A percentile compares a stretch with the other conserved stretches of the same genome.
phyloP scores from a whole-genome alignment of 2,888 invertebrate species.

The Barypeithes pellucidus region DNA sequence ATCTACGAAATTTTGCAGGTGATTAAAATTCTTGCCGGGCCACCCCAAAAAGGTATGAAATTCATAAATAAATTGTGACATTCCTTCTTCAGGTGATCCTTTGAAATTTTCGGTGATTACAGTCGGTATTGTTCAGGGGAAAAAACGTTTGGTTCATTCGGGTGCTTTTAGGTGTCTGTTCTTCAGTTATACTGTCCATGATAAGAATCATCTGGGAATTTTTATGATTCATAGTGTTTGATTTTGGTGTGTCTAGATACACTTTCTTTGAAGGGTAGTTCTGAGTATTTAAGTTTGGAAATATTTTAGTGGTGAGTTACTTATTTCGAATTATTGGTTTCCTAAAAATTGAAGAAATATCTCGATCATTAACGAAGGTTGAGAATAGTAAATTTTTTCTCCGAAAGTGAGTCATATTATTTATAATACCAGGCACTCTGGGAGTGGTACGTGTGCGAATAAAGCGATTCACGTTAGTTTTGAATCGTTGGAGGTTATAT shows the following conservation, averaged over 20 bases:
- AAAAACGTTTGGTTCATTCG: neutral
- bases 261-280: conserved; percentile 7
- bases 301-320: neutral
- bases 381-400: too few relatives aligned
- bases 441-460: too few relatives aligned
- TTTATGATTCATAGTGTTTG: conserved; percentile 32
- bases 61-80: conserved; percentile 4
- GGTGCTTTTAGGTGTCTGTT: neutral
- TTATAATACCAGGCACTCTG: too few relatives aligned
- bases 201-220: conserved; percentile 26
- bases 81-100: neutral
- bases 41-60: conserved; percentile 33
- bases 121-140: neutral
- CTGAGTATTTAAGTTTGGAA: neutral
- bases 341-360: neutral
- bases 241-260: neutral
- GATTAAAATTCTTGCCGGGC: conserved; percentile 44
- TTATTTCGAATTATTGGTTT: neutral
- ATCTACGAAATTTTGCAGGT: conserved; percentile 45
- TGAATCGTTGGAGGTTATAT: too few relatives aligned
- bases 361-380: too few relatives aligned
- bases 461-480: too few relatives aligned
- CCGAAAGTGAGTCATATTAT: too few relatives aligned
- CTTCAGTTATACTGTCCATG: neutral
- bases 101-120: conserved; percentile 7